Percentiles rank a stretch among this genome's conserved stretches.
Conservation (phyloP, 2,113 vertebrate genomes). For the Phalacrocorax carbo region DNA sequence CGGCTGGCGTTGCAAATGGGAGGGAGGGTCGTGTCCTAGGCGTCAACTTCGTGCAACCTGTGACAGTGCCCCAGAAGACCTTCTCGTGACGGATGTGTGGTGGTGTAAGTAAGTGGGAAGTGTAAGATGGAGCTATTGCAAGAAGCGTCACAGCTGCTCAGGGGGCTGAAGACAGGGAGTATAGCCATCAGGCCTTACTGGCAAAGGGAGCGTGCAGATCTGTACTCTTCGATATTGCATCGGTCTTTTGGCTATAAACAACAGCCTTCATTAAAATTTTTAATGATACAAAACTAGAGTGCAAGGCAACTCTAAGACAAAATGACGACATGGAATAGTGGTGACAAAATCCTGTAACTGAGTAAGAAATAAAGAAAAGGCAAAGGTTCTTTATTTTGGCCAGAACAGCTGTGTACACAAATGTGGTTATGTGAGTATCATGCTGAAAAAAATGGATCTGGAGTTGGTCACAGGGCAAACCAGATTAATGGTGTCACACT, state of each 20-base stretch:
- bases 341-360: not conserved
- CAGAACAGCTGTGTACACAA: not conserved
- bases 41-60: not conserved
- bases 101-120: not conserved
- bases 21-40: not conserved
- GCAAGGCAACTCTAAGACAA: not conserved
- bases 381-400: not conserved
- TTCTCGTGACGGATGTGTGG: not conserved
- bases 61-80: not conserved
- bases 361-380: not conserved
- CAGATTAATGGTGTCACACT: not conserved
- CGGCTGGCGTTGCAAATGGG: not conserved
- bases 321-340: not conserved
- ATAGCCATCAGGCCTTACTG: not conserved
- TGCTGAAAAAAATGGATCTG: rapidly evolving
- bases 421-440: not conserved
- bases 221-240: not conserved
- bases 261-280: not conserved
- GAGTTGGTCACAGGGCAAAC: not conserved
- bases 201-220: not conserved
- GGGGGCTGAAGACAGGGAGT: not conserved
- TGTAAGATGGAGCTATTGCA: not conserved
- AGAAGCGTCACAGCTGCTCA: not conserved
- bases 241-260: not conserved
- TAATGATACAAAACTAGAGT: not conserved